Evolutionary conservation across 2,888 invertebrate species (phyloP).

Genomic region (Troides oblongomaculatus): DNA sequence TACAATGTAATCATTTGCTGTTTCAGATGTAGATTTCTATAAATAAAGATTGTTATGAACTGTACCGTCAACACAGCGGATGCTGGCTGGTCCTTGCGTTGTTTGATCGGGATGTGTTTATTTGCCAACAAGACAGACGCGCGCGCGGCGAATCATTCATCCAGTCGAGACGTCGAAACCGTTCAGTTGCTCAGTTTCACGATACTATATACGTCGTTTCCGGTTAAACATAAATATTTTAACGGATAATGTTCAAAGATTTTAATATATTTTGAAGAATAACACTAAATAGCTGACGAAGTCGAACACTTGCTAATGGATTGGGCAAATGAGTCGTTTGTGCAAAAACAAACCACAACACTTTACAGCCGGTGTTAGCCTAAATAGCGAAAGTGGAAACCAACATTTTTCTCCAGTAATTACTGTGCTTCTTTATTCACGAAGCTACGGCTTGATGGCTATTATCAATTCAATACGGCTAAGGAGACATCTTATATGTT

Average conservation of each 20-base stretch:
- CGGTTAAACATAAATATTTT: constrained; percentile 3
- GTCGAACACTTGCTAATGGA: too few species aligned
- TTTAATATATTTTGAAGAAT: too few species aligned
- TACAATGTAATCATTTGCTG: constrained; percentile 10
- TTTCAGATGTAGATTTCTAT: background rate
- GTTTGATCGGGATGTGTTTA: background rate
- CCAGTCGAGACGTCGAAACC: constrained; percentile 11
- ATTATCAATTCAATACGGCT: too few species aligned
- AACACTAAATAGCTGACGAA: too few species aligned
- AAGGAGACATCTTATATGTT: too few species aligned
- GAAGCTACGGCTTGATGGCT: too few species aligned
- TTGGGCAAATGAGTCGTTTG: too few species aligned
- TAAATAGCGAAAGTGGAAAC: too few species aligned
- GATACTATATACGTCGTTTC: background rate
- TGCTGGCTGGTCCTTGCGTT: constrained; percentile 4
- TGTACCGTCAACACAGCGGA: constrained; percentile 8
- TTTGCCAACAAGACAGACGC: background rate
- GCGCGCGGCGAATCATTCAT: constrained; percentile 3
- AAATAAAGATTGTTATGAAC: constrained; percentile 12
- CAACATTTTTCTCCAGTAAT: too few species aligned
- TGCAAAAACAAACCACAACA: too few species aligned
- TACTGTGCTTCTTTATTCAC: too few species aligned
- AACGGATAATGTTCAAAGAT: background rate
- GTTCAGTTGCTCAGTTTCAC: background rate
- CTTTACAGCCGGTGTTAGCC: too few species aligned